A percentile compares a stretch with the other conserved stretches of the same genome.
Evolutionary conservation across 2,888 invertebrate species (phyloP).

Genomic region (Gryllus longicercus): DNA sequence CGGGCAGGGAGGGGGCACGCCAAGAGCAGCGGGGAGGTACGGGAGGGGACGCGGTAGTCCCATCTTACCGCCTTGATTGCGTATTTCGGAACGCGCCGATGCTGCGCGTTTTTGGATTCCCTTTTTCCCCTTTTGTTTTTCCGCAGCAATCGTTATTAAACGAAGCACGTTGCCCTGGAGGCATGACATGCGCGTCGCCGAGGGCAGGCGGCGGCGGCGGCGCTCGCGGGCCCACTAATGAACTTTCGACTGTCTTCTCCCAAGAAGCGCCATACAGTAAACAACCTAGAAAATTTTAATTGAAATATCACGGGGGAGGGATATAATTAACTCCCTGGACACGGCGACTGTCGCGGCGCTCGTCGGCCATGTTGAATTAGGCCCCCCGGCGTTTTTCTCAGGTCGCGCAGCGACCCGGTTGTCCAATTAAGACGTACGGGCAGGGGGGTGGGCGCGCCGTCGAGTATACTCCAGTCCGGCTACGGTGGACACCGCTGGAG

Average conservation of each 20-base stretch:
- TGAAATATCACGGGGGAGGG: constrained; percentile 17
- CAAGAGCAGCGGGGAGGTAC: too few species aligned
- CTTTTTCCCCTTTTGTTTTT: neutral
- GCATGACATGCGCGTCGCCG: neutral
- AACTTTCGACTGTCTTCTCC: constrained; percentile 17
- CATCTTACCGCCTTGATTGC: neutral
- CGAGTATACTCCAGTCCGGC: too few species aligned
- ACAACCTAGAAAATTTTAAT: constrained; percentile 17
- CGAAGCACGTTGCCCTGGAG: neutral
- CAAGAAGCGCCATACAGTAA: neutral
- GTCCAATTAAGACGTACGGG: neutral
- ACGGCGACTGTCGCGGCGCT: constrained; percentile 1
- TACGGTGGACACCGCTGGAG: too few species aligned
- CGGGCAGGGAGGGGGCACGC: neutral
- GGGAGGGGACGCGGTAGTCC: too few species aligned
- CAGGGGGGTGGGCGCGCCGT: too few species aligned
- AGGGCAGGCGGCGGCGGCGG: neutral
- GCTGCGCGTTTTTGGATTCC: too few species aligned
- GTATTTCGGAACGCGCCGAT: neutral
- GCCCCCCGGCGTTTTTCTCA: neutral
- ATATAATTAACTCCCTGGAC: constrained; percentile 7
- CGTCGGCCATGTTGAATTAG: neutral
- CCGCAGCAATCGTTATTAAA: neutral
- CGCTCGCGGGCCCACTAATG: neutral
- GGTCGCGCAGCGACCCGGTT: neutral